Percentiles rank a stretch among this genome's conserved stretches.
Conservation (phyloP, 1,140 invertebrate species). For the Meloidogyne hapla region DNA sequence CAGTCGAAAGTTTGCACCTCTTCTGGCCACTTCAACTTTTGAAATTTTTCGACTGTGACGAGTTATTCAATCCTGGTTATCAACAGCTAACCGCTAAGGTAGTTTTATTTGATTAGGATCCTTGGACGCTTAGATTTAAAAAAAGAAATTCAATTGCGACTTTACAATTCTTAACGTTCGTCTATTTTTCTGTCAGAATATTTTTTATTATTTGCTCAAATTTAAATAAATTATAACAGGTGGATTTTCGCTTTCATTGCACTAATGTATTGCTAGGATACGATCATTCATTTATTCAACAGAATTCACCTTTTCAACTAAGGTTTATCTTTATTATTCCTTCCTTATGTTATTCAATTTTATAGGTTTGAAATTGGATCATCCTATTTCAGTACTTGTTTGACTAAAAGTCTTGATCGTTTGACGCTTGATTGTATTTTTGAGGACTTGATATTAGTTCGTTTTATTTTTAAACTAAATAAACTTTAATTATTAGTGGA, state of each 20-base stretch:
- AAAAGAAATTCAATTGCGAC: too few species aligned
- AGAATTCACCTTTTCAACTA: conserved; percentile 37
- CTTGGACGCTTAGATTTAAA: too few species aligned
- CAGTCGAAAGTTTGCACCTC: conserved; percentile 31
- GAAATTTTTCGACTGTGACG: conserved; percentile 49
- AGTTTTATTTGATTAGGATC: not conserved
- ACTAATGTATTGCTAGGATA: conserved; percentile 48
- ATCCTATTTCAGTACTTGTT: conserved; percentile 43
- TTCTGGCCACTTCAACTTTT: conserved; percentile 48
- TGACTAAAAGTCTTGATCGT: conserved; percentile 36
- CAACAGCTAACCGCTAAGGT: conserved; percentile 35
- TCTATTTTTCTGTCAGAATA: too few species aligned
- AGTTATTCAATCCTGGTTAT: conserved; percentile 56
- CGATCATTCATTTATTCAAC: conserved; percentile 37
- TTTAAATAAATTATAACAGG: not conserved
- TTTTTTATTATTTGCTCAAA: not conserved
- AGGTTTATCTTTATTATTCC: conserved; percentile 17
- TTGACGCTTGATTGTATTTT: conserved; percentile 41
- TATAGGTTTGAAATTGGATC: conserved; percentile 48
- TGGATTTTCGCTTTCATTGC: conserved; percentile 46
- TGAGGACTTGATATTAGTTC: conserved; percentile 36
- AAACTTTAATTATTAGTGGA: conserved; percentile 26
- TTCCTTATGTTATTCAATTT: conserved; percentile 13
- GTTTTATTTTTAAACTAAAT: not conserved
- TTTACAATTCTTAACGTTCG: too few species aligned